These are phyloP conservation scores for Otocyon megalotis DNA, from an alignment of 2,113 vertebrate genomes.

Conservation along the genomic window DNA sequence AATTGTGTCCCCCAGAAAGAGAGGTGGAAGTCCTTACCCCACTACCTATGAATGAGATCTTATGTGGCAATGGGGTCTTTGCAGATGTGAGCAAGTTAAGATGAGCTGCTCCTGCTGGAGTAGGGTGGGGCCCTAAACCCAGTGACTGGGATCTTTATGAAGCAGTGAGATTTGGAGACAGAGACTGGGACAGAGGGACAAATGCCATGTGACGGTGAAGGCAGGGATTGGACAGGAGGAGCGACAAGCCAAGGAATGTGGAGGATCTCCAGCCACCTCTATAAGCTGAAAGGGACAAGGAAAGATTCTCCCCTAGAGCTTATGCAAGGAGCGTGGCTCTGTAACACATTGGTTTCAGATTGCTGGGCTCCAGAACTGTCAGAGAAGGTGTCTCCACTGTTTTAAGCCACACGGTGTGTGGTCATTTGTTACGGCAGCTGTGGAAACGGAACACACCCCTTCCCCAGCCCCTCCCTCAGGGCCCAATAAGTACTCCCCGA, in stretches of 20 bases:
- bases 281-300: neutral
- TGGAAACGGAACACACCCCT: neutral
- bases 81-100: neutral
- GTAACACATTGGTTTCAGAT: fast-evolving
- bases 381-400: too few relatives aligned
- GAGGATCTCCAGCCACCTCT: neutral
- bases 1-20: neutral
- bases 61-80: neutral
- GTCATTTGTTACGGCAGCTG: neutral
- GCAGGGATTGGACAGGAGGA: neutral
- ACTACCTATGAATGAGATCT: neutral
- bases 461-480: fast-evolving
- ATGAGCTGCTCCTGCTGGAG: neutral
- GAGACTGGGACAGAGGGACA: neutral
- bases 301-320: too few relatives aligned
- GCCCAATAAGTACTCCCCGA: neutral
- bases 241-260: neutral
- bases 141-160: neutral
- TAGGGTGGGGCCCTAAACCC: neutral
- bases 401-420: neutral
- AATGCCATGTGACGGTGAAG: fast-evolving
- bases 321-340: neutral
- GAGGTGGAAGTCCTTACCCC: fast-evolving
- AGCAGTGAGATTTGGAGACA: neutral
- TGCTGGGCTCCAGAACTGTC: neutral